Base-by-base conservation (phyloP, 2,888 invertebrate species). In the Drosophila austrosaltans region DNA sequence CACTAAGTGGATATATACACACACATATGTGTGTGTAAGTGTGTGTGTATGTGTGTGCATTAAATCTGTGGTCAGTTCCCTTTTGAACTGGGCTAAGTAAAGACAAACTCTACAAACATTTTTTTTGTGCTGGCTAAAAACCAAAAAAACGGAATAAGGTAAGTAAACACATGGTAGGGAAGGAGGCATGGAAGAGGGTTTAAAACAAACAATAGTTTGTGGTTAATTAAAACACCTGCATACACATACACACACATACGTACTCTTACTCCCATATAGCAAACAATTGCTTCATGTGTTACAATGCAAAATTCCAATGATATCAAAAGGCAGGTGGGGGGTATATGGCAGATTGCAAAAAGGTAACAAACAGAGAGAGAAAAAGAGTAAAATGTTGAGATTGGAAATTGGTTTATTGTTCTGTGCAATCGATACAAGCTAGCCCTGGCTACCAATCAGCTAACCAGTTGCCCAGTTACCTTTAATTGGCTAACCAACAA, bases 151-250 rank as follows among this genome's bases (percentile, higher is more conserved):
- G n/a, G 16, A 10, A 61, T 22, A 59, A 69, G 70, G 69, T 70
- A 70, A 44, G 2, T 22, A 0, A 6, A 16, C 20, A 58, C 16
- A 39, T 10, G 54, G 54, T n/a, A 16, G 25, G 25, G 40, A n/a
- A 4, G n/a, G 16, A 5, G 20, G 12, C 4, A 16, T 12, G 3
- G 40, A 7, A 7, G 5, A 2, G 39, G n/a, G 40, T 32, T 32
- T 25, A 56, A 28, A 54, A 56, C 30, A 28, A 53, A 48, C 64
- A 64, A 75, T 10, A 32, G 36, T 75, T 72, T 68, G 88, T 61
- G 72, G 76, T 83, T 83, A 83, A 83, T 83, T 83, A 86, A 87
- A 83, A 82, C 58, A 64, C 65, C 66, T 74, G 63, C 54, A 68
- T 58, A 63, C 54, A 67, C 65, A 53, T 58, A 73, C 62, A 60